These are phyloP conservation scores for Neopelma chrysocephalum DNA, from an alignment of 2,797 vertebrate species.

Conservation along the genomic window DNA sequence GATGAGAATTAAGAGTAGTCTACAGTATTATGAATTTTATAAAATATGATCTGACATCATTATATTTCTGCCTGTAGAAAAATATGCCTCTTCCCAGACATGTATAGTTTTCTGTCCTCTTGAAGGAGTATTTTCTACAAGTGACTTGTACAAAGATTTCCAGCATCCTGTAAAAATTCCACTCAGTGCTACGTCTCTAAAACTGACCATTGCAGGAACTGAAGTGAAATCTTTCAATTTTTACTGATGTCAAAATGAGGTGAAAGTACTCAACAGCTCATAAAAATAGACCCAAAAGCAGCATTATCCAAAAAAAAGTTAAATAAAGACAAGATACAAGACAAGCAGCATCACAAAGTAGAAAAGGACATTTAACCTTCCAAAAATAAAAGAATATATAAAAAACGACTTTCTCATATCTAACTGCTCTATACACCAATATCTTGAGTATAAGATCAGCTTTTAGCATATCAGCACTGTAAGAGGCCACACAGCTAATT, in stretches of 20 bases:
- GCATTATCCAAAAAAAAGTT: not conserved
- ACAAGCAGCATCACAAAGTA: not conserved
- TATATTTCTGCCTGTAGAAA: not conserved
- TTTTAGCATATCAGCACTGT: not conserved
- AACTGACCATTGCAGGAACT: not conserved
- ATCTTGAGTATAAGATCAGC: not conserved
- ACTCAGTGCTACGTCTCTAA: not conserved
- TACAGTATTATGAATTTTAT: not conserved
- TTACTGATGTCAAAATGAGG: not conserved
- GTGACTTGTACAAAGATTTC: not conserved
- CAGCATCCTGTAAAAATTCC: not conserved
- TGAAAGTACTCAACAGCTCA: constrained; percentile 25
- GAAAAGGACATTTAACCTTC: not conserved
- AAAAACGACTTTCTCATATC: not conserved
- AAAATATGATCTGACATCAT: not conserved
- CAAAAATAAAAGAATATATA: not conserved
- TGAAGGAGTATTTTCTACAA: not conserved
- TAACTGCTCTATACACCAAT: not conserved
- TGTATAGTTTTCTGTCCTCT: not conserved
- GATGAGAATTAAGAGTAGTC: not conserved
- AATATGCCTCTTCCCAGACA: not conserved
- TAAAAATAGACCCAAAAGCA: constrained; percentile 14
- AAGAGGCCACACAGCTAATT: not conserved
- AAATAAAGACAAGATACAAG: constrained; percentile 6
- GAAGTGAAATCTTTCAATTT: not conserved